A percentile compares a stretch with the other conserved stretches of the same genome.
These are phyloP conservation scores for Semotilus atromaculatus DNA, from an alignment of 2,797 vertebrate genomes.

Conservation along the genomic window DNA sequence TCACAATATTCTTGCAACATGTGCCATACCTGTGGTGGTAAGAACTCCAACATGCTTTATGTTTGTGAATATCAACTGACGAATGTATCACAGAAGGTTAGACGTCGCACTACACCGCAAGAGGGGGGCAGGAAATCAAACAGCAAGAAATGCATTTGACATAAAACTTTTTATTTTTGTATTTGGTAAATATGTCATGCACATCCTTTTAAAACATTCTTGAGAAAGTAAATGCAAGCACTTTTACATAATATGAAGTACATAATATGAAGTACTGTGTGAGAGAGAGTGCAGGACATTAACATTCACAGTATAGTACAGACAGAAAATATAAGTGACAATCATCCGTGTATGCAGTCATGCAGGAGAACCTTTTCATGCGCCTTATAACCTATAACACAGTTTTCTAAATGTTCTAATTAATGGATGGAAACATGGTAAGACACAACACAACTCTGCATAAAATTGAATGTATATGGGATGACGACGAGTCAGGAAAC, in stretches of 20 bases:
- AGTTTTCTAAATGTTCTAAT: background rate
- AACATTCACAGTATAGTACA: conserved; percentile 7
- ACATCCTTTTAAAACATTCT: conserved; percentile 38
- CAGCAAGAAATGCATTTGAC: conserved; percentile 26
- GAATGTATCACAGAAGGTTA: conserved; percentile 31
- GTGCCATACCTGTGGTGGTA: background rate
- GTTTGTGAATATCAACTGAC: conserved; percentile 22
- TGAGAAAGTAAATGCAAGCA: conserved; percentile 19
- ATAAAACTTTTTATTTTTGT: conserved; percentile 46
- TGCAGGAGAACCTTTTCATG: conserved; percentile 44
- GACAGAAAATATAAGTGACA: background rate
- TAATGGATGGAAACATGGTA: background rate
- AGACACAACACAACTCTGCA: background rate
- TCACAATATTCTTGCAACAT: conserved; percentile 49
- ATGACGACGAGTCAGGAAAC: background rate
- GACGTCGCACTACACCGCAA: conserved; percentile 30
- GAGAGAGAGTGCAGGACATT: conserved; percentile 28
- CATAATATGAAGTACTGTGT: conserved; percentile 14
- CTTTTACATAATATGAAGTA: background rate
- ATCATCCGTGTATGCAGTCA: conserved; percentile 19
- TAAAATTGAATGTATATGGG: background rate
- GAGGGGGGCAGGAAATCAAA: conserved; percentile 33
- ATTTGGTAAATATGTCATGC: conserved; percentile 42
- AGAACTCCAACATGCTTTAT: conserved; percentile 36
- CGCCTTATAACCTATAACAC: conserved; percentile 15